Percentiles rank a stretch among this genome's conserved stretches.
Conservation (phyloP, 2,888 invertebrate genomes). For the Melitaea athalia region DNA sequence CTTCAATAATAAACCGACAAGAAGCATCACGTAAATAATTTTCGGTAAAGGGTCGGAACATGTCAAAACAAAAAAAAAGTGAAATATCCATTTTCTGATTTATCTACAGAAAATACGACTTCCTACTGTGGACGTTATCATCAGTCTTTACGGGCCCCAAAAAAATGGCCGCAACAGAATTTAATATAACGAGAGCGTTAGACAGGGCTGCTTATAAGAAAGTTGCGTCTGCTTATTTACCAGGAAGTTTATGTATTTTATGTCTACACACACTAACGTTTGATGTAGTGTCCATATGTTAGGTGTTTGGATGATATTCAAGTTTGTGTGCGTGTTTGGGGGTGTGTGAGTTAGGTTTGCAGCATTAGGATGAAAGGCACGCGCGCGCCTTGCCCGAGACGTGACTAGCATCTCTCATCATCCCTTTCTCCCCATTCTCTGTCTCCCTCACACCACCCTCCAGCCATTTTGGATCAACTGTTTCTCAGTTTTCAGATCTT, state of each 20-base stretch:
- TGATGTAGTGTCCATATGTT: conserved; percentile 52
- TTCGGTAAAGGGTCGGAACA: conserved; percentile 49
- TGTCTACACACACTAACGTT: conserved; percentile 59
- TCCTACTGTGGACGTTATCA: conserved; percentile 62
- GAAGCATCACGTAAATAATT: conserved; percentile 58
- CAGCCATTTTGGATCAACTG: conserved; percentile 77
- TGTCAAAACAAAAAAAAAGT: conserved; percentile 58
- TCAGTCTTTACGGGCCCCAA: conserved; percentile 56
- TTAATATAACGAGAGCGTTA: conserved; percentile 75
- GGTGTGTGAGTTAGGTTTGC: conserved; percentile 71
- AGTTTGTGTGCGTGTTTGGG: conserved; percentile 59
- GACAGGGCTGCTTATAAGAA: conserved; percentile 66
- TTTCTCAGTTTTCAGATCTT: conserved; percentile 78
- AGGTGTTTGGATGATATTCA: conserved; percentile 62
- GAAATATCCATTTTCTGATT: conserved; percentile 58
- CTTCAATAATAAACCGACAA: conserved; percentile 25
- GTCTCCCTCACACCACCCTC: conserved; percentile 71
- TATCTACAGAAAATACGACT: conserved; percentile 66
- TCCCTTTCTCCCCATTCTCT: conserved; percentile 73
- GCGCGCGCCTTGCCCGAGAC: conserved; percentile 78
- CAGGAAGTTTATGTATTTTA: conserved; percentile 77
- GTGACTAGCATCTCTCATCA: conserved; percentile 81
- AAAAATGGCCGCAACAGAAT: conserved; percentile 71
- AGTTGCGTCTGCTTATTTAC: conserved; percentile 78
- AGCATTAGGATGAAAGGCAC: conserved; percentile 79